phyloP scores from a whole-genome alignment of 2,797 vertebrate genomes.

The Catharus ustulatus region DNA sequence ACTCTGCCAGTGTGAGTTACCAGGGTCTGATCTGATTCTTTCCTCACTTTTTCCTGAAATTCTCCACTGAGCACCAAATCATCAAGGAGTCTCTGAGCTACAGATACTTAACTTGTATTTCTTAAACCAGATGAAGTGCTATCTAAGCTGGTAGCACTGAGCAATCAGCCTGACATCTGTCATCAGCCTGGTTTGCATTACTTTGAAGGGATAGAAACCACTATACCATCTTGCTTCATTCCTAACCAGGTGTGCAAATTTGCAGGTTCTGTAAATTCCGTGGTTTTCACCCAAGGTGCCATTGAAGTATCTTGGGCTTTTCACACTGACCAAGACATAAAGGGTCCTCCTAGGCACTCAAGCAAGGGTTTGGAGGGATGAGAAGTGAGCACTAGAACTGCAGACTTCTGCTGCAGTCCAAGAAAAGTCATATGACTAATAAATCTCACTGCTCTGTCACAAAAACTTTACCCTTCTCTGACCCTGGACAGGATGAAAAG shows the following conservation, averaged over 20 bases:
- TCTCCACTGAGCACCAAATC: neutral
- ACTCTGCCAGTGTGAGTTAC: neutral
- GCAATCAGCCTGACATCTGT: neutral
- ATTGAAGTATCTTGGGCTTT: neutral
- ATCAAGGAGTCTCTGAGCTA: neutral
- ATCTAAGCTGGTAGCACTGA: neutral
- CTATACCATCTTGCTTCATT: neutral
- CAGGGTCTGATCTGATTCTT: neutral
- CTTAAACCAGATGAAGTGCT: neutral
- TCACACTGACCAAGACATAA: neutral
- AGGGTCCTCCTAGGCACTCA: neutral
- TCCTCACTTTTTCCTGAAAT: neutral
- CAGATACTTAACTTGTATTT: neutral
- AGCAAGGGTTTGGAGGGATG: neutral
- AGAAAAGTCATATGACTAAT: neutral
- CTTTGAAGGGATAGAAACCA: neutral
- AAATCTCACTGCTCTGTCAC: neutral
- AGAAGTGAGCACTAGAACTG: neutral
- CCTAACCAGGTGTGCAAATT: neutral
- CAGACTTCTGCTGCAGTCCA: neutral
- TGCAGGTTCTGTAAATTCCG: neutral
- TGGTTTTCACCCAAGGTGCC: neutral
- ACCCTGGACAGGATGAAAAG: neutral
- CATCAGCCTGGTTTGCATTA: neutral
- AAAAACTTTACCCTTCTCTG: neutral